Base-by-base conservation (phyloP, 1,140 invertebrate species). In the Phymorhynchus buccinoides region DNA sequence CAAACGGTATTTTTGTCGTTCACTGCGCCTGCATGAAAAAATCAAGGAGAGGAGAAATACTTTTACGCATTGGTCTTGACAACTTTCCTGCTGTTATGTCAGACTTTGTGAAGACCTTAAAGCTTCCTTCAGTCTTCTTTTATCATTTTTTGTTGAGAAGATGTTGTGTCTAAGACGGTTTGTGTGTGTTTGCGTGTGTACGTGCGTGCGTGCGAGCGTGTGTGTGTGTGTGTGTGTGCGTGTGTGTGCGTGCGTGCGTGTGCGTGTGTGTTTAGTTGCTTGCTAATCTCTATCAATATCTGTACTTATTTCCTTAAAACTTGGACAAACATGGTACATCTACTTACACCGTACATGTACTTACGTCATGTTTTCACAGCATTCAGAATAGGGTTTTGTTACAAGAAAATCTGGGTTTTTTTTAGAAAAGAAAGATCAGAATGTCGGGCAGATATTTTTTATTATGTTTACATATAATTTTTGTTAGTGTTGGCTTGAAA, bases 161-260 rank as follows among this genome's bases (percentile, higher is more conserved):
- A 39, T 39, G 41, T 42, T 77, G 6, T 42, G 41, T 27, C 22
- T 0, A 3, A 16, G 42, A 80, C 44, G 37, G 14, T 62, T 6
- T 62, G 56, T 62, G 56, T 62, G 56, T 62, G 56, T 62, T 6
- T 62, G 56, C 27, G 7, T 22, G 18, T 62, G 56, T 62, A 27
- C 18, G 56, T 62, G 56, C n/a, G 12, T 62, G 56, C 6, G 56
- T 62, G 56, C n/a, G 56, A 30, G 79, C 48, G 79, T 30, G 79
- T 48, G 79, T 30, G 79, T 48, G 79, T 35, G 68, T 35, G 68
- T 35, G 68, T 71, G 68, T 71, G 68, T 71, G 68, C 35, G 68
- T 71, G 68, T 71, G n/a, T 71, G 68, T 71, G 68, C 35, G 30
- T 35, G 30, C 16, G 30, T 71, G 66, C 16, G 30, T 71, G 30